Evolutionary conservation across 2,888 invertebrate species (phyloP).

Genomic region (Synanthedon vespiformis): DNA sequence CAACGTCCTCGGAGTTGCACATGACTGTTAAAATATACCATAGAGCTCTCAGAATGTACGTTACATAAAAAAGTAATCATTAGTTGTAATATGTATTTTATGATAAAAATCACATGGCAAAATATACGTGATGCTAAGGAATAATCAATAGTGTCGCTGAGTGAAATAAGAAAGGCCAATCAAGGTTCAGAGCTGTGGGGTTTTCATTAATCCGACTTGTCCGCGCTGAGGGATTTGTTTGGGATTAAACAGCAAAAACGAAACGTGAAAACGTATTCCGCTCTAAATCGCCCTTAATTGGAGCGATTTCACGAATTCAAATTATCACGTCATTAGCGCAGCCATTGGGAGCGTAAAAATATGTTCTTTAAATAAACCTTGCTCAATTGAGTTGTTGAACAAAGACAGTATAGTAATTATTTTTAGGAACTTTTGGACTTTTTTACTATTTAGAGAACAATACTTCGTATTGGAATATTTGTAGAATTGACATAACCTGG

Average conservation of each 20-base stretch:
- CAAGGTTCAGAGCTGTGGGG: constrained; percentile 6
- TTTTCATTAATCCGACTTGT: constrained; percentile 12
- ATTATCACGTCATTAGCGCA: constrained; percentile 5
- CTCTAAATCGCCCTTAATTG: constrained; percentile 7
- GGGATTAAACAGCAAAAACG: constrained; percentile 9
- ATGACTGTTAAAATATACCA: too few relatives aligned
- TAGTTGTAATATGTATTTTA: too few relatives aligned
- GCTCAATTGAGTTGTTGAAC: neutral
- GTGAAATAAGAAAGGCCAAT: constrained; percentile 4
- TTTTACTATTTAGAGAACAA: too few relatives aligned
- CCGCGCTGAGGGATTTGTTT: constrained; percentile 10
- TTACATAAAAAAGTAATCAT: too few relatives aligned
- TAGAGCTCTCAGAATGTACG: too few relatives aligned
- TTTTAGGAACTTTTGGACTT: too few relatives aligned
- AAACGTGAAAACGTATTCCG: constrained; percentile 5
- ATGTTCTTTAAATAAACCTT: neutral
- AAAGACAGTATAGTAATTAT: neutral
- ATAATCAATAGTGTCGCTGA: neutral
- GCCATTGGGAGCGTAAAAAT: constrained; percentile 3
- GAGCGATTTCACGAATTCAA: constrained; percentile 5
- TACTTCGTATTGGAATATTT: too few relatives aligned
- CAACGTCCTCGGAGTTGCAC: too few relatives aligned
- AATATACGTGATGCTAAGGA: neutral
- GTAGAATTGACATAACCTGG: too few relatives aligned
- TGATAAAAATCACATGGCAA: neutral